Evolutionary conservation across 2,113 vertebrate species (phyloP).

Genomic region (Steatornis caripensis): DNA sequence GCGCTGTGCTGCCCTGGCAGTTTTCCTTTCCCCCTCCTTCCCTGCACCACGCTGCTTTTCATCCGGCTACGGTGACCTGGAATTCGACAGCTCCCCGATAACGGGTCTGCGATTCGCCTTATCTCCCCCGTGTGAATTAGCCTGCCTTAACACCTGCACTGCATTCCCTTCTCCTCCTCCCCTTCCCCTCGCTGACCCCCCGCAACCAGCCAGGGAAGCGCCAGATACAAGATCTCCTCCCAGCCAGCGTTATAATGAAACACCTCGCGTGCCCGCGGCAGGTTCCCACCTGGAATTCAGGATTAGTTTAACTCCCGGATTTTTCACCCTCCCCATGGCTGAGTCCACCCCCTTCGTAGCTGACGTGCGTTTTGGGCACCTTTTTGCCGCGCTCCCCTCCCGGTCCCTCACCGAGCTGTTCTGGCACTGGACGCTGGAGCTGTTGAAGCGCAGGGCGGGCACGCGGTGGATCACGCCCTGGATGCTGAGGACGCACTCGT

Average conservation of each 20-base stretch:
- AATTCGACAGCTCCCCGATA: conserved; percentile 73
- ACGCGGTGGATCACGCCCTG: conserved; percentile 89
- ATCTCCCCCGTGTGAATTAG: conserved; percentile 71
- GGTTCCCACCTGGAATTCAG: neutral
- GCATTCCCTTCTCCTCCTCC: neutral
- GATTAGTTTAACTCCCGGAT: neutral
- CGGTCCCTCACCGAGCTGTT: conserved; percentile 89
- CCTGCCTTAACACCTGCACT: conserved; percentile 67
- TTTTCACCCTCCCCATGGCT: neutral
- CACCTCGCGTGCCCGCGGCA: neutral
- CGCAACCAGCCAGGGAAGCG: conserved; percentile 12
- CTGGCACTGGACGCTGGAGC: conserved; percentile 98
- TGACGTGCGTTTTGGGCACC: neutral
- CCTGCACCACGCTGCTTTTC: conserved; percentile 3
- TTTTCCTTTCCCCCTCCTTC: neutral
- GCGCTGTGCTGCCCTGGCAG: neutral
- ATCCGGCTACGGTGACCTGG: conserved; percentile 52
- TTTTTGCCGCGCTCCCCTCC: rapidly evolving
- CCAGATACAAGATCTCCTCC: conserved; percentile 52
- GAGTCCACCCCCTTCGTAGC: neutral
- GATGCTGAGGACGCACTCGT: conserved; percentile 93
- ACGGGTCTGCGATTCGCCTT: conserved; percentile 70
- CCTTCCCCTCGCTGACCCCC: conserved; percentile 33
- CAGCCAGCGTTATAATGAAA: conserved; percentile 26
- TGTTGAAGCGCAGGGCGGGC: conserved; percentile 97